phyloP scores from a whole-genome alignment of 1,140 invertebrate species.

The Mycetomoellerius zeteki region DNA sequence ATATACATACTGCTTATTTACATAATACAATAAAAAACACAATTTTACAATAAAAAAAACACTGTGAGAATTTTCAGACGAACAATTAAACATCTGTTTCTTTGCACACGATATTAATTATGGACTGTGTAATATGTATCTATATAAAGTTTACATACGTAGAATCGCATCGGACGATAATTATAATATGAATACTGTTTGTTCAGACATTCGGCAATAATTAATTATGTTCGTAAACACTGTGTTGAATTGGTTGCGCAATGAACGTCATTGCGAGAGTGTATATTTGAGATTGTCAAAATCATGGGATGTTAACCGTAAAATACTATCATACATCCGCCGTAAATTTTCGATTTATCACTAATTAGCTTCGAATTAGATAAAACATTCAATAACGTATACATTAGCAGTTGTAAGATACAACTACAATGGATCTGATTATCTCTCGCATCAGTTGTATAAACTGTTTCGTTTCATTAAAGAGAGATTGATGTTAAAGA shows the following conservation, averaged over 20 bases:
- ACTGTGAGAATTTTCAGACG: neutral
- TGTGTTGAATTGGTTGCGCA: neutral
- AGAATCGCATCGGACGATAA: conserved; percentile 2
- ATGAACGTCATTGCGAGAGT: conserved; percentile 26
- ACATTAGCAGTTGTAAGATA: conserved; percentile 6
- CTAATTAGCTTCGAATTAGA: conserved; percentile 47
- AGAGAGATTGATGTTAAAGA: too few species aligned
- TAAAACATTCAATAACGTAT: conserved; percentile 1
- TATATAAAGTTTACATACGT: conserved; percentile 45
- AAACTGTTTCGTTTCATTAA: neutral
- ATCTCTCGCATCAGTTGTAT: neutral
- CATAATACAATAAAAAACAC: neutral
- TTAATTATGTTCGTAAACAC: conserved; percentile 57
- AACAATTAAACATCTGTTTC: neutral
- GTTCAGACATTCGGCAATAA: conserved; percentile 47
- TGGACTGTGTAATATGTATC: neutral
- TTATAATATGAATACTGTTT: conserved; percentile 42
- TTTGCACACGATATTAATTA: neutral
- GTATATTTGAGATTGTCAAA: conserved; percentile 39
- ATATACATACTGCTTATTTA: neutral
- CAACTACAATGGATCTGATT: neutral
- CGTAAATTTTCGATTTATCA: conserved; percentile 56
- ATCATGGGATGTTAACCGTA: conserved; percentile 38
- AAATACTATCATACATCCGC: conserved; percentile 29
- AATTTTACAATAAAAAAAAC: neutral